Evolutionary conservation across 1,140 invertebrate genomes (phyloP).

Genomic region (Cherax quadricarinatus): DNA sequence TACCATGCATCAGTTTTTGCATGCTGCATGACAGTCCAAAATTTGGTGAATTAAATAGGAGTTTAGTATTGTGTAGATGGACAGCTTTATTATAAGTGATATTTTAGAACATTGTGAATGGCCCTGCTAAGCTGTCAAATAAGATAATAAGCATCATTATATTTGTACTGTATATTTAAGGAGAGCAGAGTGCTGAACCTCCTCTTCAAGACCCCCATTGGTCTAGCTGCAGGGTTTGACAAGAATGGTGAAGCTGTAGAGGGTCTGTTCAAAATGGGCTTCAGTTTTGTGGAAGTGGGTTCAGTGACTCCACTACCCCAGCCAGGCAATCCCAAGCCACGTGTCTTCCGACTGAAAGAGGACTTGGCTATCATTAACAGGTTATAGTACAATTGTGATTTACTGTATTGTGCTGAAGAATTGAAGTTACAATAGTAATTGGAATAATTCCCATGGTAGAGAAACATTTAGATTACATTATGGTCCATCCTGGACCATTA

Average conservation of each 20-base stretch:
- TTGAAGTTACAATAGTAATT: too few relatives aligned
- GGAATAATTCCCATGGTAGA: too few relatives aligned
- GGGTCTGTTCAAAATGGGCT: slow-evolving; percentile 90
- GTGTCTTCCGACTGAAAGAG: slow-evolving; percentile 91
- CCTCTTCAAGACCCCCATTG: slow-evolving; percentile 91
- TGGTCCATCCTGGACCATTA: too few relatives aligned
- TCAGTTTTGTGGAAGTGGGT: slow-evolving; percentile 97
- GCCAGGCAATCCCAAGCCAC: slow-evolving; percentile 92
- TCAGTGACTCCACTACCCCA: slow-evolving; percentile 96
- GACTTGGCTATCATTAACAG: slow-evolving; percentile 96
- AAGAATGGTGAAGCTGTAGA: slow-evolving; percentile 95
- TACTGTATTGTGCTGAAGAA: neutral
- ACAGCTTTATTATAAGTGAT: too few relatives aligned
- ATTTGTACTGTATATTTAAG: slow-evolving; percentile 76
- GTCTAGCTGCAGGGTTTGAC: slow-evolving; percentile 98
- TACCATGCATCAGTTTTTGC: too few relatives aligned
- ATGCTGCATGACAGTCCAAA: too few relatives aligned
- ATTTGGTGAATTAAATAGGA: too few relatives aligned
- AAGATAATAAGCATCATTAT: too few relatives aligned
- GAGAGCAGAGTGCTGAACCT: slow-evolving; percentile 84
- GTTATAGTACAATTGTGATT: slow-evolving; percentile 72
- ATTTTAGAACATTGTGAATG: too few relatives aligned
- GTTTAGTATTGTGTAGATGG: too few relatives aligned
- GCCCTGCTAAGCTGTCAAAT: too few relatives aligned
- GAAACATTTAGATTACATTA: too few relatives aligned